Conservation (phyloP, 2,888 invertebrate genomes). For the Chrysolina americana region DNA sequence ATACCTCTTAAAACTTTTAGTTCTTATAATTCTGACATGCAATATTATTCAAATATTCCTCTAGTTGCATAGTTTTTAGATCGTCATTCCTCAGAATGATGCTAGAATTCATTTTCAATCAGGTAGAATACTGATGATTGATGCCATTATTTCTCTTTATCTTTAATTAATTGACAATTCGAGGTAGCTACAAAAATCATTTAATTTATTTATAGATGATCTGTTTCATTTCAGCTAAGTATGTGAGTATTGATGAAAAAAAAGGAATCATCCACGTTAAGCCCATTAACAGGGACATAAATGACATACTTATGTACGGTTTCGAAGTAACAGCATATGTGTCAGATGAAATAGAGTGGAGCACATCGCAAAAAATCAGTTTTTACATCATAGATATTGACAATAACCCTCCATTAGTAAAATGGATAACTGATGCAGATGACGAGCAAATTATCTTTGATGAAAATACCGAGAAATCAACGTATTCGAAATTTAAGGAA, state of each 20-base stretch:
- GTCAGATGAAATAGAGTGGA: conserved; percentile 49
- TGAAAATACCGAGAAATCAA: conserved; percentile 45
- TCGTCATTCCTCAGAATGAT: neutral
- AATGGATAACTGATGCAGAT: conserved; percentile 17
- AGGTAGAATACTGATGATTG: no score
- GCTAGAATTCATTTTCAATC: neutral
- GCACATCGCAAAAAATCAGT: conserved; percentile 52
- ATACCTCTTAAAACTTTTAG: no score
- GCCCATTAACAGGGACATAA: conserved; percentile 66
- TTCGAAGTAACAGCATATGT: conserved; percentile 64
- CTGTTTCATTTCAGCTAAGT: conserved; percentile 46
- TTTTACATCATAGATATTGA: conserved; percentile 74
- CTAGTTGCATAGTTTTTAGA: no score
- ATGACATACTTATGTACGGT: conserved; percentile 53
- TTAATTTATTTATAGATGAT: no score
- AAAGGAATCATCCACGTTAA: conserved; percentile 61
- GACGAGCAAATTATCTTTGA: conserved; percentile 23
- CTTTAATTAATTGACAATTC: no score
- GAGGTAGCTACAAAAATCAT: no score
- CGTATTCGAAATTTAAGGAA: conserved; percentile 70
- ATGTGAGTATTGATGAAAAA: conserved; percentile 54
- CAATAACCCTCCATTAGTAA: conserved; percentile 74
- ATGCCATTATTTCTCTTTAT: no score
- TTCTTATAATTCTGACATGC: no score
- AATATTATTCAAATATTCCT: no score